Evolutionary conservation across 2,113 vertebrate genomes (phyloP).

Genomic region (Gadus macrocephalus): DNA sequence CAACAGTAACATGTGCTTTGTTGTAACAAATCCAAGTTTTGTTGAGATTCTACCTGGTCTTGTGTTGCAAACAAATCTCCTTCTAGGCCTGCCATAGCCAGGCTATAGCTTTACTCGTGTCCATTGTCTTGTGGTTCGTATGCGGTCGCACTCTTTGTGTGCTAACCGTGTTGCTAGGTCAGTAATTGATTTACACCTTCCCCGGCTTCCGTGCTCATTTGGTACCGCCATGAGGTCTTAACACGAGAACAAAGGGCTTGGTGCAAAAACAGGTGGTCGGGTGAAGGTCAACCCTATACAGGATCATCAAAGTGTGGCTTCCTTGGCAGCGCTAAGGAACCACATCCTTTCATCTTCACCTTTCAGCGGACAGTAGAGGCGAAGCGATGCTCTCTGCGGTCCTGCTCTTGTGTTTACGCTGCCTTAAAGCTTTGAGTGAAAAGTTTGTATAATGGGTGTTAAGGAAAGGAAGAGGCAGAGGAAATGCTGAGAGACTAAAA

Average conservation of each 20-base stretch:
- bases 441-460: not conserved
- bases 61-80: too few species aligned
- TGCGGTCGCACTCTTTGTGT: not conserved
- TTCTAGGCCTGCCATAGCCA: too few species aligned
- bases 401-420: conserved; percentile 60
- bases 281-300: conserved; percentile 64
- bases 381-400: conserved; percentile 43
- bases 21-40: too few species aligned
- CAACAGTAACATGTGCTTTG: too few species aligned
- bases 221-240: conserved; percentile 45
- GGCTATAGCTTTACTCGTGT: too few species aligned
- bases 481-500: not conserved
- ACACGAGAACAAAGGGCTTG: conserved; percentile 57
- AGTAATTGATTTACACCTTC: conserved; percentile 21
- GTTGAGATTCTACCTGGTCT: too few species aligned
- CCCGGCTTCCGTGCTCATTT: conserved; percentile 40
- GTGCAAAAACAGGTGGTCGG: conserved; percentile 61
- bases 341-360: conserved; percentile 66
- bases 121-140: not conserved
- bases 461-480: not conserved
- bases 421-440: conserved; percentile 40
- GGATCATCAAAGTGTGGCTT: conserved; percentile 67
- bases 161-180: not conserved
- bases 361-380: conserved; percentile 58
- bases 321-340: conserved; percentile 51